These are phyloP conservation scores for Troilus luridus DNA, from an alignment of 2,888 invertebrate genomes.

Conservation along the genomic window DNA sequence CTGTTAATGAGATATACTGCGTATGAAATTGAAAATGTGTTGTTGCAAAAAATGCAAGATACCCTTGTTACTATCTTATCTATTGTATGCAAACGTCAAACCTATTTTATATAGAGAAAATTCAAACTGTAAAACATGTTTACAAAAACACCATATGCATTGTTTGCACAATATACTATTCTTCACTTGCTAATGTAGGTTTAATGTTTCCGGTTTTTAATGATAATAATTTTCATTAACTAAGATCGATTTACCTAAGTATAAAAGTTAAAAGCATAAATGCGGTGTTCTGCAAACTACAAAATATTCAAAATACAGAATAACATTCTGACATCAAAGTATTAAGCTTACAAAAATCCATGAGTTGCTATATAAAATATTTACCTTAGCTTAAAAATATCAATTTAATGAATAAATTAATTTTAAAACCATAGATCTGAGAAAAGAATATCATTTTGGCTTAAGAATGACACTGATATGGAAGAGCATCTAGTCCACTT, in stretches of 20 bases:
- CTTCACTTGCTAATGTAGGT: neutral
- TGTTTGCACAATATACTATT: neutral
- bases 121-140: neutral
- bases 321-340: too few species aligned
- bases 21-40: neutral
- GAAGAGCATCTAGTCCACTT: neutral
- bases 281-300: too few species aligned
- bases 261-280: too few species aligned
- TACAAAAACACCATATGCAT: neutral
- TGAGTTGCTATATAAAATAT: too few species aligned
- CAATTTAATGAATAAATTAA: neutral
- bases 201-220: neutral
- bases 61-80: neutral
- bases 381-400: neutral
- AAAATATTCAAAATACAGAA: too few species aligned
- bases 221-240: neutral
- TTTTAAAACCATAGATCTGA: neutral
- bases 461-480: neutral
- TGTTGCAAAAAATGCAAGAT: neutral
- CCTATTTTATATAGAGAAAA: neutral
- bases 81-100: neutral
- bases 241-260: too few species aligned
- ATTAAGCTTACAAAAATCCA: too few species aligned
- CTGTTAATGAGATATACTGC: neutral
- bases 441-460: neutral